A percentile compares a stretch with the other conserved stretches of the same genome.
phyloP scores from a whole-genome alignment of 2,888 invertebrate species.

The Unio delphinus region DNA sequence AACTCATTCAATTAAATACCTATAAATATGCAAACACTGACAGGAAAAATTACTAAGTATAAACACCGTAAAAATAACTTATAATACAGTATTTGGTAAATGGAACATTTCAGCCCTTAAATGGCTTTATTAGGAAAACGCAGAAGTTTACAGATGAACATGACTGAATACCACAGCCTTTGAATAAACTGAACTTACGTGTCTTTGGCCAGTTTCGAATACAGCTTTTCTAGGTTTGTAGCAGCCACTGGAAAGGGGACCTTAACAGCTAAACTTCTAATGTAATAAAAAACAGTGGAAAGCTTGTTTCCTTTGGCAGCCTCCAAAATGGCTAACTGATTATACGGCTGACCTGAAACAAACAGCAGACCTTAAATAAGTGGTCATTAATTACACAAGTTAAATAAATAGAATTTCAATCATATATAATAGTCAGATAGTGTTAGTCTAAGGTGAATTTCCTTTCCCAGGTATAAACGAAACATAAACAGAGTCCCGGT shows the following conservation, averaged over 20 bases:
- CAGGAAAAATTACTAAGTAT: no score
- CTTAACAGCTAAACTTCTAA: slow-evolving; percentile 85
- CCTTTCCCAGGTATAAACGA: no score
- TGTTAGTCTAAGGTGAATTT: no score
- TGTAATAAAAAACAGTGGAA: slow-evolving; percentile 88
- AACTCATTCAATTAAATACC: no score
- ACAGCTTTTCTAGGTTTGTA: slow-evolving; percentile 84
- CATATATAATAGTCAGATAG: no score
- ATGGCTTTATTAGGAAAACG: not conserved
- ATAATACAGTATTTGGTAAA: no score
- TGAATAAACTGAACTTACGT: slow-evolving; percentile 45
- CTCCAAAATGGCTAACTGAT: slow-evolving; percentile 86
- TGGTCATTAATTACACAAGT: no score
- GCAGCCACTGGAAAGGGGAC: slow-evolving; percentile 89
- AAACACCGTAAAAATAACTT: no score
- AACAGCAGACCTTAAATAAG: not conserved
- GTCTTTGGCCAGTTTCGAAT: slow-evolving; percentile 73
- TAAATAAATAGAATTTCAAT: no score
- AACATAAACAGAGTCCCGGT: no score
- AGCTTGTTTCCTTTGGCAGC: slow-evolving; percentile 85
- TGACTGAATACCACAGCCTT: not conserved
- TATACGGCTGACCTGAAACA: slow-evolving; percentile 86
- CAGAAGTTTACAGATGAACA: not conserved
- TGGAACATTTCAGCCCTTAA: not conserved
- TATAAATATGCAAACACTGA: no score